These are phyloP conservation scores for Chloroclysta siterata DNA, from an alignment of 2,888 invertebrate genomes.

Conservation along the genomic window DNA sequence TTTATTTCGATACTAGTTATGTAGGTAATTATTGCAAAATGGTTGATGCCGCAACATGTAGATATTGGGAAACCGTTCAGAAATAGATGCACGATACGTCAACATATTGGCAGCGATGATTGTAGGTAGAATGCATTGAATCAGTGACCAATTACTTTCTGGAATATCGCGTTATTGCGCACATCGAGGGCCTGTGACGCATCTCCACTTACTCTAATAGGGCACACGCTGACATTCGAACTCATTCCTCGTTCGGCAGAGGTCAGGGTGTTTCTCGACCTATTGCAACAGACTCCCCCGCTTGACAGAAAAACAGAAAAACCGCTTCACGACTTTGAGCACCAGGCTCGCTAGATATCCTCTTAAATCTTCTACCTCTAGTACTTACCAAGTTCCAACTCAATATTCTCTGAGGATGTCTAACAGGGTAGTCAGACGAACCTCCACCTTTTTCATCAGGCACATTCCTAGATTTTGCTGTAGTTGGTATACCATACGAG, in stretches of 20 bases:
- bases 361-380: too few relatives aligned
- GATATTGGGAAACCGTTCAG: constrained; percentile 9
- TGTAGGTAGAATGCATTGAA: not conserved
- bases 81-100: constrained; percentile 13
- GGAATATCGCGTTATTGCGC: constrained; percentile 16
- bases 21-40: not conserved
- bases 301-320: constrained; percentile 38
- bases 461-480: too few relatives aligned
- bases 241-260: constrained; percentile 47
- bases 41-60: not conserved
- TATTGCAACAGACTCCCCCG: constrained; percentile 50
- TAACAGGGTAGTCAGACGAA: too few relatives aligned
- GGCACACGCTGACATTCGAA: constrained; percentile 46
- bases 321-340: too few relatives aligned
- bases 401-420: too few relatives aligned
- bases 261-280: constrained; percentile 49
- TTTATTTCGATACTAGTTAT: not conserved
- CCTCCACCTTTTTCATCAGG: too few relatives aligned
- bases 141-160: constrained; percentile 18
- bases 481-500: too few relatives aligned
- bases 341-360: too few relatives aligned
- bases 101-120: constrained; percentile 10
- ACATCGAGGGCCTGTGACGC: constrained; percentile 29
- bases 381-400: too few relatives aligned
- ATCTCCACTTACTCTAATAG: constrained; percentile 49